Base-by-base conservation (phyloP, 2,113 vertebrate species). In the Pongo abelii region DNA sequence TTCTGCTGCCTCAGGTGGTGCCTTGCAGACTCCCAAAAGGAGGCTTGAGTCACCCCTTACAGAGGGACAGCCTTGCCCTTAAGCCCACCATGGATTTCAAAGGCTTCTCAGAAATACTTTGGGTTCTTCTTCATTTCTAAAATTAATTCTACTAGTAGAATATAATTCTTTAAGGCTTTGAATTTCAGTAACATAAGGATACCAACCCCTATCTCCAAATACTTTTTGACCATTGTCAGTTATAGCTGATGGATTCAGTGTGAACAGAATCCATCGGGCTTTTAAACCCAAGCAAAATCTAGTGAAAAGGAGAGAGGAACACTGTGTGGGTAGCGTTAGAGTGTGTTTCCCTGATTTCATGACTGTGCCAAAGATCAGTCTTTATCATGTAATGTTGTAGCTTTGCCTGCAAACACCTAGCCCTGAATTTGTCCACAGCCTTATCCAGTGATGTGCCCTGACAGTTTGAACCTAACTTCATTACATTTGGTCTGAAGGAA, bases 301-400 rank as follows among this genome's bases (percentile, higher is more conserved):
- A 46, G 55, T 64, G 13, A 79, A 70, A 72, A 30, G 59, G n/a
- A 91, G 69, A 79, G 30, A 35, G 3, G 13, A 43, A 38, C 4
- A n/a, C 2, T 11, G 1, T 12, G 3, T 0, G 4, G n/a, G 16
- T 16, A 27, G 40, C 55, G 0, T 48, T 50, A 48, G 79, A 75
- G 57, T 5, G 2, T 14, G 35, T 35, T 59, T 61, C 48, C 13
- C 46, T 1, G 2, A 80, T 61, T 74, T 84, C 38, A 43, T 5
- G 23, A 25, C 43, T 67, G 64, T 59, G 25, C 75, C 23, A 70
- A 57, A 74, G 72, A n/a, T 30, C 11, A 23, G 8, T 32, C 61
- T 95, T 35, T 25, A 8, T 87, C 10, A 6, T 1, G 1, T 18
- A 78, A 88, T 22, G 0, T 4, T 1, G 0, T 40, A 48, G 3